Evolutionary conservation across 2,113 vertebrate species (phyloP).

Genomic region (Hyaena hyaena): DNA sequence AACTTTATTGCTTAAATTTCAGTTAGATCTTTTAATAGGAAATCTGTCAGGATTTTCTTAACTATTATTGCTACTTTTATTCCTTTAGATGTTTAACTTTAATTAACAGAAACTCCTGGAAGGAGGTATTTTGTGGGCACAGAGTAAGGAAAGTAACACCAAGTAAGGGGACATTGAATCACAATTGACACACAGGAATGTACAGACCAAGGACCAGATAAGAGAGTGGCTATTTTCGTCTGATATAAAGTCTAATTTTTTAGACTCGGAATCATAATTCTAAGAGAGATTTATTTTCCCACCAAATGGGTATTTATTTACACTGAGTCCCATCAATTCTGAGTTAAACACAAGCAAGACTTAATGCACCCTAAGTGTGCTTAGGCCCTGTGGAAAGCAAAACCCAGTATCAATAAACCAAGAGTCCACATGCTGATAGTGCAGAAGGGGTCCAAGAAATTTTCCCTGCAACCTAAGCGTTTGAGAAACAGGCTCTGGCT

Average conservation of each 20-base stretch:
- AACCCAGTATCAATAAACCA: background rate
- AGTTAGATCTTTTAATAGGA: background rate
- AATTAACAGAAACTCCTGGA: background rate
- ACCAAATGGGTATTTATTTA: background rate
- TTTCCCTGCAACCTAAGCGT: background rate
- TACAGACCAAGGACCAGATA: background rate
- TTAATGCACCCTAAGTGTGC: background rate
- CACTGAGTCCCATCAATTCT: background rate
- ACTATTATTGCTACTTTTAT: background rate
- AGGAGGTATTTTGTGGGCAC: background rate
- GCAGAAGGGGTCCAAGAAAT: background rate
- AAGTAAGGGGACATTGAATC: background rate
- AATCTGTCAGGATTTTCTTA: background rate
- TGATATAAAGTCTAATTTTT: background rate
- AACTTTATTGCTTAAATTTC: constrained; percentile 16
- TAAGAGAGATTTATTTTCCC: background rate
- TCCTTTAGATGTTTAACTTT: background rate
- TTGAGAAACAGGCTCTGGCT: background rate
- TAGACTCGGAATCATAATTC: background rate
- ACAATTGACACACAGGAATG: background rate
- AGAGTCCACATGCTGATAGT: background rate
- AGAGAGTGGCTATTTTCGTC: too few relatives aligned
- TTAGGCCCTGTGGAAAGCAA: background rate
- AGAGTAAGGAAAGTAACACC: background rate
- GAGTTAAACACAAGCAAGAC: background rate